Base-by-base conservation (phyloP, 2,888 invertebrate genomes). In the Apantesis nais region DNA sequence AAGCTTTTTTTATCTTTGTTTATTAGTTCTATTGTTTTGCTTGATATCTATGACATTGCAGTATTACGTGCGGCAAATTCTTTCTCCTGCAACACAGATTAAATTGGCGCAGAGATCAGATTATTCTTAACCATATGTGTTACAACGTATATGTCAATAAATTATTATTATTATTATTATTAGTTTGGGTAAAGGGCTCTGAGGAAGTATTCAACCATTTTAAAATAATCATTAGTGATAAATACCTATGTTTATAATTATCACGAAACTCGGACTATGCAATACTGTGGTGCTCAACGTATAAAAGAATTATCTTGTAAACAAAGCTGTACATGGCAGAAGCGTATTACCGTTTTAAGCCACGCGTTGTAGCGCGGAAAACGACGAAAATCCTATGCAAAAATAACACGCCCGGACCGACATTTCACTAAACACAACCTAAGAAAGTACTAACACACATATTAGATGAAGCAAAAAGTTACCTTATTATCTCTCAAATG, bases 261-360 rank as follows among this genome's bases (percentile, higher is more conserved):
- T 14, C 0, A 29, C 16, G 39, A 65, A 58, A n/a, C 61, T 52
- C n/a, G 29, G 44, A 41, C 62, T 58, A 62, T 61, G 67, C 71
- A 68, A 68, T 22, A 65, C 55, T 74, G 73, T 70, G 77, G 74
- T 73, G 76, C 76, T 81, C 80, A 73, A 75, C 67, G 73, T 74
- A 81, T 82, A 80, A 81, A 78, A 77, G 81, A 80, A 75, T 73
- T 75, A 69, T 78, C 81, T 85, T 87, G 89, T 91, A 91, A 92
- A 93, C 90, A 92, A 90, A 90, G 86, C 88, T 78, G 74, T 75
- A 75, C 75, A 80, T n/a, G 81, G 80, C 75, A 77, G 83, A 82
- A 86, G 84, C 83, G 83, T 88, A 91, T 93, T 90, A 92, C 94
- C 94, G 94, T 94, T 94, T 94, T 86, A 93, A 94, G 94, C 83